A percentile compares a stretch with the other conserved stretches of the same genome.
Conservation (phyloP, 2,113 vertebrate species). For the Laterallus jamaicensis region DNA sequence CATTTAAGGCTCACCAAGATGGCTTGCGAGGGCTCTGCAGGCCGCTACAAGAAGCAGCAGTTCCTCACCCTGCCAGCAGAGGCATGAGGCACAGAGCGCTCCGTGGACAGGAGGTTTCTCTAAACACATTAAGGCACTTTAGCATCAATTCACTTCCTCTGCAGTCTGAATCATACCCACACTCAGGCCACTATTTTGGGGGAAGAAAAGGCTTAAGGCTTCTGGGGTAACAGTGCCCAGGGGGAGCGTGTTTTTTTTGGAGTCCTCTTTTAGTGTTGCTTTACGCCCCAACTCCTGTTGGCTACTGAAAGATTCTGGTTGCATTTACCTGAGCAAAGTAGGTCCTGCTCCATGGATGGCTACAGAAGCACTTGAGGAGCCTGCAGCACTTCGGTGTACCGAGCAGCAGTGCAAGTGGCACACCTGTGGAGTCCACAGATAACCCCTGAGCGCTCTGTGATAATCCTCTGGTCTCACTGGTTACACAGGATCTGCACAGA, state of each 20-base stretch:
- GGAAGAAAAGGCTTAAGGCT: constrained; percentile 39
- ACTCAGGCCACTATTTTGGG: neutral
- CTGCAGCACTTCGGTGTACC: neutral
- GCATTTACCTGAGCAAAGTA: neutral
- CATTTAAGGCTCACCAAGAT: neutral
- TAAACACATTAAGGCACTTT: constrained; percentile 57
- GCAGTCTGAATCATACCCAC: neutral
- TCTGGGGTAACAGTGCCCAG: neutral
- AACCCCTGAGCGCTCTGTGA: neutral
- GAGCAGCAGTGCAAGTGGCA: neutral
- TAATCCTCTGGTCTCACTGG: neutral
- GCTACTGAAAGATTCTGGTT: neutral
- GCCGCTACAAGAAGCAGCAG: neutral
- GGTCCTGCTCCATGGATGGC: neutral
- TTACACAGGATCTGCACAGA: neutral
- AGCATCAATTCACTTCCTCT: neutral
- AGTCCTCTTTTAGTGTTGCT: neutral
- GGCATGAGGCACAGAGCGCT: neutral
- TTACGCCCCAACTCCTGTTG: neutral
- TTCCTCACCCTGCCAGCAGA: neutral
- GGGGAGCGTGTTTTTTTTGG: neutral
- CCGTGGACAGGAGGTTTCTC: neutral
- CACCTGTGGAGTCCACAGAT: neutral
- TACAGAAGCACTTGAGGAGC: neutral
- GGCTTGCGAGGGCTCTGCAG: neutral